Evolutionary conservation across 2,888 invertebrate genomes (phyloP).

Genomic region (Microdon myrmicae): DNA sequence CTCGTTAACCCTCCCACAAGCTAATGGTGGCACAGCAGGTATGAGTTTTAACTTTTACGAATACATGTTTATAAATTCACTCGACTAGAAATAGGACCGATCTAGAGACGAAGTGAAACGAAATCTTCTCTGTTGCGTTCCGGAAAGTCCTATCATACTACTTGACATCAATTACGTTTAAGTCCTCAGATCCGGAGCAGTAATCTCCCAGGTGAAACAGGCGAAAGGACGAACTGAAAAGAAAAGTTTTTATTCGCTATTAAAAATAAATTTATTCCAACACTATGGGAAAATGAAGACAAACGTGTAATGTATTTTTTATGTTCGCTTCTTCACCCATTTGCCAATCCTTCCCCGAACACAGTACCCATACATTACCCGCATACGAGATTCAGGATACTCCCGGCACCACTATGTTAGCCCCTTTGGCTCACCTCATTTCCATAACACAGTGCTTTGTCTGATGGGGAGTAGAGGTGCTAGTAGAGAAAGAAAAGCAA

Average conservation of each 20-base stretch:
- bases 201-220: slow-evolving; percentile 8
- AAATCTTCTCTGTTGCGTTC: slow-evolving; percentile 11
- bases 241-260: slow-evolving; percentile 35
- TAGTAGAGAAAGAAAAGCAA: slow-evolving; percentile 6
- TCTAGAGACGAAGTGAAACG: no score
- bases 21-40: neutral
- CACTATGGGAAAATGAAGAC: slow-evolving; percentile 38
- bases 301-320: slow-evolving; percentile 40
- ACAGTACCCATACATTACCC: slow-evolving; percentile 20
- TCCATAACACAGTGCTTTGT: slow-evolving; percentile 13
- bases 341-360: slow-evolving; percentile 15
- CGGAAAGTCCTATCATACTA: neutral
- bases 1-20: slow-evolving; percentile 10
- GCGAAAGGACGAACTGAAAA: slow-evolving; percentile 36
- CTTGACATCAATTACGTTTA: slow-evolving; percentile 10
- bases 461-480: no score
- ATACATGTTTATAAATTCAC: no score
- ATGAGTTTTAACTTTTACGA: slow-evolving; percentile 22
- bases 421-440: slow-evolving; percentile 1
- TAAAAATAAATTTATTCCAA: slow-evolving; percentile 44
- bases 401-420: neutral
- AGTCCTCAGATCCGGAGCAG: slow-evolving; percentile 3
- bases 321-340: slow-evolving; percentile 33
- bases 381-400: slow-evolving; percentile 9
- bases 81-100: no score